A percentile compares a stretch with the other conserved stretches of the same genome.
These are phyloP conservation scores for Catalaphyllia jardinei DNA, from an alignment of 64 coral and sea anemone species.

Conservation along the genomic window DNA sequence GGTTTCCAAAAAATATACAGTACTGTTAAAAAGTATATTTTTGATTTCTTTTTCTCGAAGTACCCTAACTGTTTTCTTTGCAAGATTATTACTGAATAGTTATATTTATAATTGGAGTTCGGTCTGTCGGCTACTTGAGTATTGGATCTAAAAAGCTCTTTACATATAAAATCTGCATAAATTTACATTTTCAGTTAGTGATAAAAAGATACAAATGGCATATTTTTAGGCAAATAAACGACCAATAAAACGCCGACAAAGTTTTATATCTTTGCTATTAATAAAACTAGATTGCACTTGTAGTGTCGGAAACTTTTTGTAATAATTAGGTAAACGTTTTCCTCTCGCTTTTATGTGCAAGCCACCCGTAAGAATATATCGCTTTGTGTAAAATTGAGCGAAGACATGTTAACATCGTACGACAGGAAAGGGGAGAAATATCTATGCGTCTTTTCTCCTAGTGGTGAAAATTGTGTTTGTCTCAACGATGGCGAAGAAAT, in stretches of 20 bases:
- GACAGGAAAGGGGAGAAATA: background rate
- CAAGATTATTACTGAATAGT: background rate
- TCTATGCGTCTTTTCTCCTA: background rate
- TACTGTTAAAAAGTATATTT: background rate
- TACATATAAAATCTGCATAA: slow-evolving; percentile 40
- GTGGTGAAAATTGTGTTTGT: background rate
- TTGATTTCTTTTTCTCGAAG: background rate
- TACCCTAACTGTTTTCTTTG: background rate
- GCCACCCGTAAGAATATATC: background rate
- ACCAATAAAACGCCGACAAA: background rate
- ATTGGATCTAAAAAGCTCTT: slow-evolving; percentile 38
- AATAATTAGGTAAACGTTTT: background rate
- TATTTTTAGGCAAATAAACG: slow-evolving; percentile 11
- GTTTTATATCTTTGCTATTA: slow-evolving; percentile 11
- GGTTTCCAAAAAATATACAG: slow-evolving; percentile 4
- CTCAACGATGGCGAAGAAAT: background rate
- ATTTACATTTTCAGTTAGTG: slow-evolving; percentile 19
- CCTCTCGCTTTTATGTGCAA: background rate
- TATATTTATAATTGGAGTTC: background rate
- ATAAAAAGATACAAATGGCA: slow-evolving; percentile 39
- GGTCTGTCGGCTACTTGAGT: background rate
- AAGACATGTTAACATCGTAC: background rate
- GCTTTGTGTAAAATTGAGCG: background rate
- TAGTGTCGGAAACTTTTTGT: background rate
- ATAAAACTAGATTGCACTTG: background rate